Evolutionary conservation across 2,113 vertebrate species (phyloP).

Genomic region (Polyodon spathula): DNA sequence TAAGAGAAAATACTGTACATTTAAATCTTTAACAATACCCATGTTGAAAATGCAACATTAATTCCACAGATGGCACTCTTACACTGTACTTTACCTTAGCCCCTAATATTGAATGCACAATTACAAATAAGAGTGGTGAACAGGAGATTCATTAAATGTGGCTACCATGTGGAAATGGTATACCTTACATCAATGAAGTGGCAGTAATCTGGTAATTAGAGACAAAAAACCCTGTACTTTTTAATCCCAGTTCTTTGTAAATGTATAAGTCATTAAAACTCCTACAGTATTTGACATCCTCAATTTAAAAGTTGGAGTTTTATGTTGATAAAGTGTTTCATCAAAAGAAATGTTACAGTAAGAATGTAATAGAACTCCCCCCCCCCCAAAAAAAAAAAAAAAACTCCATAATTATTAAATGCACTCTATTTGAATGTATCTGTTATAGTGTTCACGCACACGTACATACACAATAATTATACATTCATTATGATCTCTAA

Average conservation of each 20-base stretch:
- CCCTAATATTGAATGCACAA: neutral
- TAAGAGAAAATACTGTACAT: too few species aligned
- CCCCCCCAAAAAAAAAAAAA: too few species aligned
- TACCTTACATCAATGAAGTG: conserved; percentile 59
- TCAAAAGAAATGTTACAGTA: too few species aligned
- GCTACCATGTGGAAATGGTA: conserved; percentile 61
- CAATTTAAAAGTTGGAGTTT: neutral
- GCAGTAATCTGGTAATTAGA: conserved; percentile 67
- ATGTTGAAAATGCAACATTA: too few species aligned
- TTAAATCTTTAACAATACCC: too few species aligned
- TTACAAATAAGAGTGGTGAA: conserved; percentile 42
- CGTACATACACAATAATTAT: too few species aligned
- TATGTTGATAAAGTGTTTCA: too few species aligned
- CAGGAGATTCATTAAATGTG: conserved; percentile 60
- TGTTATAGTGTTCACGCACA: too few species aligned
- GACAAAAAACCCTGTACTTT: conserved; percentile 45
- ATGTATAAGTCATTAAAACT: neutral
- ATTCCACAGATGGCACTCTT: conserved; percentile 65
- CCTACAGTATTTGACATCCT: neutral
- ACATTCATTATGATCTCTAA: too few species aligned
- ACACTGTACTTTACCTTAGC: conserved; percentile 26
- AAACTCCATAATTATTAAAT: too few species aligned
- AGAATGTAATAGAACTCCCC: too few species aligned
- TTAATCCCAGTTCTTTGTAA: neutral
- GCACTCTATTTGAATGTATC: too few species aligned